A percentile compares a stretch with the other conserved stretches of the same genome.
Evolutionary conservation across 2,113 vertebrate genomes (phyloP).

Genomic region (Psammodynastes pulverulentus): DNA sequence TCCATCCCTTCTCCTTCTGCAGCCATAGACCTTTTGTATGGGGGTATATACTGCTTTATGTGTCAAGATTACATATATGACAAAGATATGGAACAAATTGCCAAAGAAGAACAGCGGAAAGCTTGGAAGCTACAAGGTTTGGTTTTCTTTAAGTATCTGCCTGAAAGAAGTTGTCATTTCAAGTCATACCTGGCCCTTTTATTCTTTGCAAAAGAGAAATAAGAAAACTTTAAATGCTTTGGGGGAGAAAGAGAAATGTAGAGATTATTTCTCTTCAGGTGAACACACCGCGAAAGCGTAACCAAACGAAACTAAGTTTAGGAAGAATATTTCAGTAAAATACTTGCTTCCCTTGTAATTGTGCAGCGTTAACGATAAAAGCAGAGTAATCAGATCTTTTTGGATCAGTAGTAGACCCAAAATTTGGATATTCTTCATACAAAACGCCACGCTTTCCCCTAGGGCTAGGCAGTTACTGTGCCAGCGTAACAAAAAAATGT

Average conservation of each 20-base stretch:
- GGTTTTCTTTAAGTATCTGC: conserved; percentile 47
- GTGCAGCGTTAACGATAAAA: conserved; percentile 8
- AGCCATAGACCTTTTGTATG: conserved; percentile 97
- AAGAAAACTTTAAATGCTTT: conserved; percentile 17
- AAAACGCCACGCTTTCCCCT: conserved; percentile 46
- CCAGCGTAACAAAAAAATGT: conserved; percentile 32
- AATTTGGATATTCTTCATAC: conserved; percentile 47
- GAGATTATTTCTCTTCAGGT: conserved; percentile 12
- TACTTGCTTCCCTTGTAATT: conserved; percentile 2
- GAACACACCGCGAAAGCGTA: conserved; percentile 23
- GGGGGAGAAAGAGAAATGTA: conserved; percentile 16
- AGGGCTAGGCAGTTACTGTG: conserved; percentile 49
- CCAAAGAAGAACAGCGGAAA: conserved; percentile 99
- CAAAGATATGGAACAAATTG: conserved; percentile 99
- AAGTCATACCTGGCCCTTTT: conserved; percentile 45
- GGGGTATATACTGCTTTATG: conserved; percentile 98
- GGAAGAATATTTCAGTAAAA: conserved; percentile 21
- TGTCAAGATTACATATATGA: conserved; percentile 99
- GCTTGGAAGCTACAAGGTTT: conserved; percentile 99
- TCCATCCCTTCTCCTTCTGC: conserved; percentile 54
- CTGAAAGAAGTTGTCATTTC: conserved; percentile 52
- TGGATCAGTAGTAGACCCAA: conserved; percentile 40
- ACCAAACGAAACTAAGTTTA: conserved; percentile 25
- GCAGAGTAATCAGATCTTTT: conserved; percentile 28
- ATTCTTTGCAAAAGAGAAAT: conserved; percentile 39